Base-by-base conservation (phyloP, 2,888 invertebrate genomes). In the Oegoconia quadripuncta region DNA sequence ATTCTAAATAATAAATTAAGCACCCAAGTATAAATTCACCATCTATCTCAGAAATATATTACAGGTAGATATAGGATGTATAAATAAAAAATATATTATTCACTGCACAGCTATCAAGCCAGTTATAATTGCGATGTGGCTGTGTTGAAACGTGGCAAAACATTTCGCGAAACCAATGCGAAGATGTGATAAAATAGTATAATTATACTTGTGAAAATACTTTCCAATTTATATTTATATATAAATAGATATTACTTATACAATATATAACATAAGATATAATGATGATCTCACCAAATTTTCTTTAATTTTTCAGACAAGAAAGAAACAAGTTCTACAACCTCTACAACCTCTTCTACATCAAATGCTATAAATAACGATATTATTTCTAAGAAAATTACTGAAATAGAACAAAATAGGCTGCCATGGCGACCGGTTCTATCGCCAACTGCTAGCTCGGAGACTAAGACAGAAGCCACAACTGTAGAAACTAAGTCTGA, bases 401-500 rank as follows among this genome's bases (percentile, higher is more conserved):
- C 64, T 15, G 76, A 81, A 43, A 65, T 74, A 2, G 56, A 68
- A 28, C 74, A 81, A 48, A 82, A 80, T 15, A 69, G 64, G 49
- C 43, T 74, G 9, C 64, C 64, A 5, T 75, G 74, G 77, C 74
- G 68, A 50, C 70, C 77, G 16, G 52, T 69, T 14, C 50, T 48
- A 34, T 34, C 58, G 37, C 45, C 70, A 11, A 53, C 66, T 12
- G 45, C 65, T 18, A 59, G 43, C 17, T 42, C 55, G 2, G 62
- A 66, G 33, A 39, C 49, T 7, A 45, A 55, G 18, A 46, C 50
- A 18, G 56, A 62, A 49, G 41, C 53, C 13, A 60, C 61, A n/a
- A 42, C 55, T 28, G 56, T 58, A n/a, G 77, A 76, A 46, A 47
- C 48, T 0, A 77, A 74, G 58, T 61, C 70, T 20, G 81, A 83